Percentiles rank a stretch among this genome's conserved stretches.
Conservation (phyloP, 2,113 vertebrate genomes). For the Sakesphorus luctuosus region DNA sequence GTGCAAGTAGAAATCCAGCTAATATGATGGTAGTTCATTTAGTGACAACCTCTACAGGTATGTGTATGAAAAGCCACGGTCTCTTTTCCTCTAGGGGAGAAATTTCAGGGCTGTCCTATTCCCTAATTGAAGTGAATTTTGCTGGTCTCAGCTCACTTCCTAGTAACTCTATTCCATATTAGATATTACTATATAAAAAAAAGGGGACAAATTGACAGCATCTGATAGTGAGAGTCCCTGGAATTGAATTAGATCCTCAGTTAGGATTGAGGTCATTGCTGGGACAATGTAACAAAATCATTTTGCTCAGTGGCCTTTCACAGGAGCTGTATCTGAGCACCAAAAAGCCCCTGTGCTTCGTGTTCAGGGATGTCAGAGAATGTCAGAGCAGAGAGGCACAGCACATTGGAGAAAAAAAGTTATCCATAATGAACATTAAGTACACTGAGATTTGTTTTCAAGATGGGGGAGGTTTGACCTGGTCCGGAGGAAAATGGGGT, state of each 20-base stretch:
- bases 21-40: not conserved
- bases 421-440: not conserved
- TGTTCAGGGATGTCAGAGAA: not conserved
- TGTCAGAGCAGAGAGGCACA: not conserved
- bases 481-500: not conserved
- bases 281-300: conserved; percentile 21
- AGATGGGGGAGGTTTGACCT: not conserved
- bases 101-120: not conserved
- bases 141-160: conserved; percentile 46
- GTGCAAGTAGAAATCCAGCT: not conserved
- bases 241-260: conserved; percentile 50
- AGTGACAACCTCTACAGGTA: not conserved
- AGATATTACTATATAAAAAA: not conserved
- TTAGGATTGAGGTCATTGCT: conserved; percentile 32
- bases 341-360: not conserved
- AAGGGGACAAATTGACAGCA: conserved; percentile 5
- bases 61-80: not conserved
- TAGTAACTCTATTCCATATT: conserved; percentile 2
- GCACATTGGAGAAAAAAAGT: not conserved
- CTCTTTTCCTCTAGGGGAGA: not conserved
- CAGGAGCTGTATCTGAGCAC: not conserved
- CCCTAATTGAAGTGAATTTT: conserved; percentile 51
- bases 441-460: not conserved
- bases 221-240: conserved; percentile 30
- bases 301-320: conserved; percentile 24